These are phyloP conservation scores for Seriola quinqueradiata DNA, from an alignment of 2,113 vertebrate species.

Conservation along the genomic window DNA sequence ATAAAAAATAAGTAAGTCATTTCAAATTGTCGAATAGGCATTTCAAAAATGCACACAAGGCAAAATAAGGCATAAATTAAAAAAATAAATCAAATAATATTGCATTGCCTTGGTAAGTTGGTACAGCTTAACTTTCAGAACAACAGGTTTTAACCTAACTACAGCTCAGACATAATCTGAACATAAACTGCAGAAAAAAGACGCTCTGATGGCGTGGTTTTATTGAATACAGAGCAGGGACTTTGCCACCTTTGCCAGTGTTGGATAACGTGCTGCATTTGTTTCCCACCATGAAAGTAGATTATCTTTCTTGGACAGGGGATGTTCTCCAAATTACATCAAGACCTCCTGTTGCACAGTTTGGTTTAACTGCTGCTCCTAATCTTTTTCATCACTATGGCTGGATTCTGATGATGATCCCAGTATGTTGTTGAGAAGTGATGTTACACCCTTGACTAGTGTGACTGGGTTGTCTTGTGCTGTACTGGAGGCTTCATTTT, in stretches of 20 bases:
- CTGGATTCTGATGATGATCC: background rate
- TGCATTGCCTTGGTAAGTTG: too few species aligned
- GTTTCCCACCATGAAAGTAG: conserved; percentile 4
- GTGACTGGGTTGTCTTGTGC: background rate
- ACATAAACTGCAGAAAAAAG: conserved; percentile 3
- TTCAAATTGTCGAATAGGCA: too few species aligned
- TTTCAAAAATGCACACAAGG: too few species aligned
- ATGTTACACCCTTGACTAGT: too few species aligned
- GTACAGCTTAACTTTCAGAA: too few species aligned
- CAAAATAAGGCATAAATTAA: too few species aligned
- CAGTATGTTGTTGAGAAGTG: background rate
- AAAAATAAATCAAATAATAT: too few species aligned
- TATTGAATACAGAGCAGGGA: background rate
- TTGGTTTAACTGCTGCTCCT: background rate
- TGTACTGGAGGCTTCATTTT: too few species aligned
- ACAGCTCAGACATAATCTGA: too few species aligned
- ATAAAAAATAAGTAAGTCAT: too few species aligned
- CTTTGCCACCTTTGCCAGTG: background rate
- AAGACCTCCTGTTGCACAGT: background rate
- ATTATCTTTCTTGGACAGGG: conserved; percentile 14
- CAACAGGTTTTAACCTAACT: too few species aligned
- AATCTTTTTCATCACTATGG: background rate
- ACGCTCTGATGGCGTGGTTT: conserved; percentile 15
- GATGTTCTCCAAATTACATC: conserved; percentile 7
- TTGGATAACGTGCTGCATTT: conserved; percentile 6